These are phyloP conservation scores for Porites australiensis DNA, from an alignment of 64 coral and sea anemone genomes.

Conservation along the genomic window DNA sequence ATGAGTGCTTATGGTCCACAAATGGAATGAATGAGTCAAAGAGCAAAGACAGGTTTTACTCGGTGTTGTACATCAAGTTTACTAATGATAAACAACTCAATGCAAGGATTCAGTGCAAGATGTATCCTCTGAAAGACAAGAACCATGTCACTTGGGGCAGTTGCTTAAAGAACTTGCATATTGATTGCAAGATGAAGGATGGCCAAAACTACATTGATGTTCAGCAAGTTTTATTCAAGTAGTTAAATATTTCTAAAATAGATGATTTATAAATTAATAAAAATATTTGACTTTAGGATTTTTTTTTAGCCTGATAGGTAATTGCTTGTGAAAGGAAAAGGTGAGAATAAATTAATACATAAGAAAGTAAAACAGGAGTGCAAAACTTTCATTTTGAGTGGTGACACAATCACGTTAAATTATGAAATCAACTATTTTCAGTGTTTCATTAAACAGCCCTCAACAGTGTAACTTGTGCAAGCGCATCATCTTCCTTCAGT, in stretches of 20 bases:
- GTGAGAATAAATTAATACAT: too few species aligned
- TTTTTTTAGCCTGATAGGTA: too few species aligned
- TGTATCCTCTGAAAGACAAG: constrained; percentile 89
- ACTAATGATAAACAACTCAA: constrained; percentile 66
- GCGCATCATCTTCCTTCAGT: too few species aligned
- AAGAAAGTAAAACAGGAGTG: too few species aligned
- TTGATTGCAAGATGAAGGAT: constrained; percentile 89
- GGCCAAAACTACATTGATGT: constrained; percentile 77
- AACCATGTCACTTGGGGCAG: constrained; percentile 92
- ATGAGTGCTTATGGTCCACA: constrained; percentile 77
- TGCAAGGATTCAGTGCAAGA: constrained; percentile 79
- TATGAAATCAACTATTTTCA: too few species aligned
- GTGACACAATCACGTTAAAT: too few species aligned
- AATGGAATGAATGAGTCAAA: constrained; percentile 79
- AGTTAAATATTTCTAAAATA: background rate
- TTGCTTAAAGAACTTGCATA: constrained; percentile 84
- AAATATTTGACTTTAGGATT: too few species aligned
- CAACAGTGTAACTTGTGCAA: too few species aligned
- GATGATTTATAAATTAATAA: too few species aligned
- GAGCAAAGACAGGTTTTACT: constrained; percentile 84
- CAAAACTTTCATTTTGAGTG: too few species aligned
- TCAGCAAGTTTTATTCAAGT: constrained; percentile 81
- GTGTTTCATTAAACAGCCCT: too few species aligned
- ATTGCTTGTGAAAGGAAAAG: too few species aligned
- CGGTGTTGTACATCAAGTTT: constrained; percentile 80